Evolutionary conservation across 2,797 vertebrate genomes (phyloP).

Genomic region (Sebastiscus tertius): DNA sequence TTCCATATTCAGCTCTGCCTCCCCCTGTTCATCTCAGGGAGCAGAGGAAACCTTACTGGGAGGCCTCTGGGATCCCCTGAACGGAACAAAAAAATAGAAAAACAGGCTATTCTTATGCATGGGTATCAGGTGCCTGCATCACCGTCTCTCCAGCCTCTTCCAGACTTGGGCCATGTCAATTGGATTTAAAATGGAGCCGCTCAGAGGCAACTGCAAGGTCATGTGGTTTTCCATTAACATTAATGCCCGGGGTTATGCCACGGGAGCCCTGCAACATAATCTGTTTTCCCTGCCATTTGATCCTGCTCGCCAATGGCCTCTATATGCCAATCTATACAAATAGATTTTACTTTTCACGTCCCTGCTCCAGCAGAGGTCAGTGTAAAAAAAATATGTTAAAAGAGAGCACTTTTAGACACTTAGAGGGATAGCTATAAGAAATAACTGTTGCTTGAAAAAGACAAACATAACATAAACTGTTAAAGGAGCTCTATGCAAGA

Average conservation of each 20-base stretch:
- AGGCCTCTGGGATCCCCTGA: constrained; percentile 38
- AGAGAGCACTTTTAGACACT: background rate
- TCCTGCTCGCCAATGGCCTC: constrained; percentile 52
- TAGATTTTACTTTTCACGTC: constrained; percentile 46
- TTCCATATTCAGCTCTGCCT: constrained; percentile 18
- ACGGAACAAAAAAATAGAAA: constrained; percentile 3
- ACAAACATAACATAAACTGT: background rate
- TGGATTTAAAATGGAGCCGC: constrained; percentile 69
- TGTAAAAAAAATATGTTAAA: background rate
- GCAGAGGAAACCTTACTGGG: constrained; percentile 32
- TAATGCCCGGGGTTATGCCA: constrained; percentile 71
- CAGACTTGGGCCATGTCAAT: constrained; percentile 60
- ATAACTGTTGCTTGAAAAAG: background rate
- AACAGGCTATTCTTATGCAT: constrained; percentile 42
- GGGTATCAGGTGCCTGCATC: constrained; percentile 63
- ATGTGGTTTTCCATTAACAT: constrained; percentile 76
- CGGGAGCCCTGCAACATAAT: constrained; percentile 67
- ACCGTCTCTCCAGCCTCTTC: constrained; percentile 37
- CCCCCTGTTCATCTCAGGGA: constrained; percentile 30
- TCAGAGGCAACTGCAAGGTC: constrained; percentile 70
- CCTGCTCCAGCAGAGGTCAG: constrained; percentile 19
- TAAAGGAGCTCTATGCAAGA: background rate
- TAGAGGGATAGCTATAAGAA: background rate
- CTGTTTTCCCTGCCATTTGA: constrained; percentile 73
- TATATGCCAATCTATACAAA: constrained; percentile 64